These are phyloP conservation scores for Brachypteracias leptosomus DNA, from an alignment of 2,113 vertebrate genomes.

Conservation along the genomic window DNA sequence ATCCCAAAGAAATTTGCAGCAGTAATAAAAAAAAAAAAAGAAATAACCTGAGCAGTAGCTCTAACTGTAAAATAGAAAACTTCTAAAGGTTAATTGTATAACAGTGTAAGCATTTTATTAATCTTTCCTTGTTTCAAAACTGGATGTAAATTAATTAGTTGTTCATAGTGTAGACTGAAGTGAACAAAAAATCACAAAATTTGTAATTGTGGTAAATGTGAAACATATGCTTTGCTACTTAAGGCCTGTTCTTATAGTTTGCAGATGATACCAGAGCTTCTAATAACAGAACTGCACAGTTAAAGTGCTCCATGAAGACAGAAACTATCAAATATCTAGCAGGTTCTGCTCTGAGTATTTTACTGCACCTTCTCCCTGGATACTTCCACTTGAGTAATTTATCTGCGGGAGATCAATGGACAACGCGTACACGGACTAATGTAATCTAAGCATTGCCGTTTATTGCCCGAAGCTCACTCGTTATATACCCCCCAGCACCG, in stretches of 20 bases:
- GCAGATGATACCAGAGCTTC: not conserved
- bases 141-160: not conserved
- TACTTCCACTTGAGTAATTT: not conserved
- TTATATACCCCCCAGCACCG: too few relatives aligned
- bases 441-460: too few relatives aligned
- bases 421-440: too few relatives aligned
- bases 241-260: not conserved
- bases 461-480: too few relatives aligned
- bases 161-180: not conserved
- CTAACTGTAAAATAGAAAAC: not conserved
- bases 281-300: not conserved
- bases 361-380: not conserved
- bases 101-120: not conserved
- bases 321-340: not conserved
- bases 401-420: too few relatives aligned
- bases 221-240: not conserved
- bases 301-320: not conserved
- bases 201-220: not conserved
- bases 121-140: not conserved
- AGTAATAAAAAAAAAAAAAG: not conserved
- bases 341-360: not conserved
- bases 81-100: not conserved
- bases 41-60: not conserved
- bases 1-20: not conserved
- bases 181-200: not conserved